phyloP scores from a whole-genome alignment of 2,888 invertebrate genomes.

The Trachelus troglodyta region DNA sequence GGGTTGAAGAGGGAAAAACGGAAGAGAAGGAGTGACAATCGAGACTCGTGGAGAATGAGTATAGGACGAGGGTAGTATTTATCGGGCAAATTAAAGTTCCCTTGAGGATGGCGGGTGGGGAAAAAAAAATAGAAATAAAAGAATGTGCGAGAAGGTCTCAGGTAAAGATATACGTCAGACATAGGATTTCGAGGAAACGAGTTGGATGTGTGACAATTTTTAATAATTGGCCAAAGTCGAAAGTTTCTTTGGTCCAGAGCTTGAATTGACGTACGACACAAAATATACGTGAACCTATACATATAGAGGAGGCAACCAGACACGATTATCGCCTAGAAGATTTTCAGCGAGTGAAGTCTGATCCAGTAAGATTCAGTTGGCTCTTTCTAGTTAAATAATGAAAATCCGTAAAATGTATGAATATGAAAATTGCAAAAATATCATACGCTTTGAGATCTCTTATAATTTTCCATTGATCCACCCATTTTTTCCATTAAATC shows the following conservation, averaged over 20 bases:
- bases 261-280: neutral
- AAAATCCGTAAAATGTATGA: neutral
- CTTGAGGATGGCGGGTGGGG: neutral
- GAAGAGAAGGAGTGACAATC: too few species aligned
- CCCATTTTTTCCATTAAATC: neutral
- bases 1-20: neutral
- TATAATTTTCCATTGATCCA: neutral
- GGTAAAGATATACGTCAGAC: neutral
- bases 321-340: neutral
- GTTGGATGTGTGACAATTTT: slow-evolving; percentile 16
- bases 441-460: too few species aligned
- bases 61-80: neutral
- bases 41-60: neutral
- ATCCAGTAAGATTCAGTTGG: neutral
- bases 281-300: neutral
- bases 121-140: neutral
- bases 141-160: neutral
- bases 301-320: neutral
- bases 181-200: neutral
- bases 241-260: neutral
- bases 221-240: slow-evolving; percentile 17
- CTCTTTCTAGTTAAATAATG: neutral
- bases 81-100: neutral
- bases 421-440: neutral
- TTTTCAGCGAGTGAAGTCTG: neutral